Conservation (phyloP, 2,113 vertebrate genomes). For the Patagioenas fasciata region DNA sequence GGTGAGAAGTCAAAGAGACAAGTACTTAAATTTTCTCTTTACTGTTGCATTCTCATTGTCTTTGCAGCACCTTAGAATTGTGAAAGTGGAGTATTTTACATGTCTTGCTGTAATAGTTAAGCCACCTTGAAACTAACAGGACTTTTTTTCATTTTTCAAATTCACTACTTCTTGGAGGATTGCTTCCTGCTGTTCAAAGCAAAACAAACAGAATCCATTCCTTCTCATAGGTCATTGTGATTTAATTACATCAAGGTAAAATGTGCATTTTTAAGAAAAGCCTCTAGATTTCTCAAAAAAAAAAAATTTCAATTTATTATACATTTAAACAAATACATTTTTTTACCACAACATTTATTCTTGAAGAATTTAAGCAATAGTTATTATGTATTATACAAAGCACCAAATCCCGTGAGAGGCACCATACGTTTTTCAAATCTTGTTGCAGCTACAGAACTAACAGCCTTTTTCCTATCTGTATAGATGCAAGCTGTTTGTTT, state of each 20-base stretch:
- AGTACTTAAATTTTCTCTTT: background rate
- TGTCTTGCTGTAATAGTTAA: background rate
- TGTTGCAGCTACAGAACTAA: background rate
- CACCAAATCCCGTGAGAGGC: background rate
- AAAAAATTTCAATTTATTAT: background rate
- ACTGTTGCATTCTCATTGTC: background rate
- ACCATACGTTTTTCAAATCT: background rate
- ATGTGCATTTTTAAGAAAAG: background rate
- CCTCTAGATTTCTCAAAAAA: background rate
- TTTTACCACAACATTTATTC: background rate
- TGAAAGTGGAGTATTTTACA: background rate
- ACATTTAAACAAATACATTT: background rate
- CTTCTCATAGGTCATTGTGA: background rate
- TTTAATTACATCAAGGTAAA: background rate
- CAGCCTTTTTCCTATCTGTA: background rate
- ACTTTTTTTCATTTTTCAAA: background rate
- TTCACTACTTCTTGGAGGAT: background rate
- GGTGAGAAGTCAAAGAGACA: background rate
- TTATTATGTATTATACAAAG: background rate
- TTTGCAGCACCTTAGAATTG: background rate
- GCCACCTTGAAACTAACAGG: background rate
- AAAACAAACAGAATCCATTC: background rate
- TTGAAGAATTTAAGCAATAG: background rate
- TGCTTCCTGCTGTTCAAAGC: background rate
- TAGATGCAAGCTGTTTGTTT: conserved; percentile 17